Evolutionary conservation across 2,888 invertebrate genomes (phyloP).

Genomic region (Trachelus tabidus): DNA sequence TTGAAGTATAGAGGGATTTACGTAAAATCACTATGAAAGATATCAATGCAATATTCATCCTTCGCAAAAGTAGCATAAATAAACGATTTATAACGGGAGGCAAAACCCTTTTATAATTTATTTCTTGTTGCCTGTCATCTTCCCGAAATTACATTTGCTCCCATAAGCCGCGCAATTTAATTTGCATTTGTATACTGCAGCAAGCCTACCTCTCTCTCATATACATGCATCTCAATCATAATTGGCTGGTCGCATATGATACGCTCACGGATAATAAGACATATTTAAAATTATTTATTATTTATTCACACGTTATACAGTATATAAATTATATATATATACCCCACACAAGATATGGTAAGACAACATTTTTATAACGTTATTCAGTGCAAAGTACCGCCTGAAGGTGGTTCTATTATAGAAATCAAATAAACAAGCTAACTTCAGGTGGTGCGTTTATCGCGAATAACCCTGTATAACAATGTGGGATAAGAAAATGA

Average conservation of each 20-base stretch:
- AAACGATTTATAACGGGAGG: background rate
- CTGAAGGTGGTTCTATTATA: too few species aligned
- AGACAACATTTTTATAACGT: too few species aligned
- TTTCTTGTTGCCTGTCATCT: background rate
- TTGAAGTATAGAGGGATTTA: background rate
- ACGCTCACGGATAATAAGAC: background rate
- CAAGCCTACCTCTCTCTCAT: background rate
- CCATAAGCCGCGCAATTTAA: background rate
- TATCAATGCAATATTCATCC: background rate
- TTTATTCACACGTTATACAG: background rate
- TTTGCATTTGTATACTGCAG: background rate
- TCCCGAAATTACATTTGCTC: background rate
- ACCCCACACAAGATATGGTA: too few species aligned
- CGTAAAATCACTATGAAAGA: background rate
- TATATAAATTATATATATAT: background rate
- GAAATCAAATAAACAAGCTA: too few species aligned
- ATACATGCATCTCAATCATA: background rate
- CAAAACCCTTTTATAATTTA: background rate
- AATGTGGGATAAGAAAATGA: too few species aligned
- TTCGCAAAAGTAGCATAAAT: background rate
- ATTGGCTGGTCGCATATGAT: background rate
- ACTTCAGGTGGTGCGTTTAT: too few species aligned
- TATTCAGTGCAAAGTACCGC: too few species aligned
- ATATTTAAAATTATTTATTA: background rate
- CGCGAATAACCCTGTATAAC: too few species aligned